A percentile compares a stretch with the other conserved stretches of the same genome.
Conservation (phyloP, 2,113 vertebrate genomes). For the Tupaia chinensis region DNA sequence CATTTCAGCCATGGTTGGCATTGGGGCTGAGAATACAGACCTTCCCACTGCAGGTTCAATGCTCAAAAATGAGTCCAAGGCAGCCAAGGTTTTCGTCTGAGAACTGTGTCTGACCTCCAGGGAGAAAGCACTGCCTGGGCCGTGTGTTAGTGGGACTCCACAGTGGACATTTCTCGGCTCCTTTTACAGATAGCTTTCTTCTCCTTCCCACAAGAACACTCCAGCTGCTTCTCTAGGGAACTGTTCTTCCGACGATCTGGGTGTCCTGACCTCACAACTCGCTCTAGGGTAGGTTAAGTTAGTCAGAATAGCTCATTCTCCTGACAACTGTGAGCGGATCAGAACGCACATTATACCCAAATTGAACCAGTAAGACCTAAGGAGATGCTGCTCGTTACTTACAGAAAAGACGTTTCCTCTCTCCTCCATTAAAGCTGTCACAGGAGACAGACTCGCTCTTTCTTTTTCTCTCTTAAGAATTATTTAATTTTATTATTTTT, state of each 20-base stretch:
- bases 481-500: too few species aligned
- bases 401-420: not conserved
- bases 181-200: not conserved
- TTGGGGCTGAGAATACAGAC: not conserved
- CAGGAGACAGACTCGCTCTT: not conserved
- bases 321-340: not conserved
- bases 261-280: not conserved
- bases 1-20: not conserved
- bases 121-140: not conserved
- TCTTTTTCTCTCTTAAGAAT: too few species aligned
- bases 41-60: not conserved
- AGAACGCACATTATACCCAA: not conserved
- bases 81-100: not conserved
- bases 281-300: not conserved
- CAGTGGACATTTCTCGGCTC: not conserved
- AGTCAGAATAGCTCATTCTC: not conserved
- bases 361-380: not conserved
- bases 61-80: not conserved
- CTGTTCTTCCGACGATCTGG: not conserved
- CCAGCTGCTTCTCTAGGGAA: not conserved
- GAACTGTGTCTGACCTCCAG: not conserved
- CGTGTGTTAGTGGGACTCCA: not conserved
- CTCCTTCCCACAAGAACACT: not conserved
- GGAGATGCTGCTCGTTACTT: not conserved
- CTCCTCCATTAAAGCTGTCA: not conserved